A percentile compares a stretch with the other conserved stretches of the same genome.
Evolutionary conservation across 2,888 invertebrate species (phyloP).

Genomic region (Entomobrya proxima): DNA sequence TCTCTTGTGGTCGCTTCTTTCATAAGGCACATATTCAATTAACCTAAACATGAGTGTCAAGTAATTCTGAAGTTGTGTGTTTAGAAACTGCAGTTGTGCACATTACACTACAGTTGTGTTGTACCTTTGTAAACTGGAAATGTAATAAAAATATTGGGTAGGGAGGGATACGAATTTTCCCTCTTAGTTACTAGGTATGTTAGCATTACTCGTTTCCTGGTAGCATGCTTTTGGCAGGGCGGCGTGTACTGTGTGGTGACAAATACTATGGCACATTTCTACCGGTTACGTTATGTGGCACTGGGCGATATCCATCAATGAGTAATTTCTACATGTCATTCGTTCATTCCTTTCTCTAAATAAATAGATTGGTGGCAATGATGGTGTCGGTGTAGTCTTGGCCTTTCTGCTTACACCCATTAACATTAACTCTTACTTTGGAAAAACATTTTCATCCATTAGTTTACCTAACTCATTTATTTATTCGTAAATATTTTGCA

Average conservation of each 20-base stretch:
- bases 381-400: background rate
- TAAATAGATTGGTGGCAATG: slow-evolving; percentile 7
- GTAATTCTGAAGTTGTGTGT: background rate
- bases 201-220: no score
- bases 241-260: no score
- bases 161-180: no score
- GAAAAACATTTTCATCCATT: slow-evolving; percentile 53
- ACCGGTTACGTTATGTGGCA: slow-evolving; percentile 32
- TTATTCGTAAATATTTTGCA: slow-evolving; percentile 15
- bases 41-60: background rate
- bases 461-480: slow-evolving; percentile 53
- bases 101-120: no score
- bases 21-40: no score
- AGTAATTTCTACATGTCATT: slow-evolving; percentile 52
- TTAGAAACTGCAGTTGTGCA: no score
- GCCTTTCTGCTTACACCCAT: background rate
- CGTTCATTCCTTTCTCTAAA: slow-evolving; percentile 26
- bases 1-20: no score
- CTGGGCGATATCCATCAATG: slow-evolving; percentile 51
- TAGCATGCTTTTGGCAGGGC: no score
- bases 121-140: no score
- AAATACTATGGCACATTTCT: slow-evolving; percentile 24
- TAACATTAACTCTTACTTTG: slow-evolving; percentile 23
- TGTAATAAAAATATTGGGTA: no score
- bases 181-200: no score